Percentiles rank a stretch among this genome's conserved stretches.
Evolutionary conservation across 1,140 invertebrate genomes (phyloP).

Genomic region (Leguminivora glycinivorella): DNA sequence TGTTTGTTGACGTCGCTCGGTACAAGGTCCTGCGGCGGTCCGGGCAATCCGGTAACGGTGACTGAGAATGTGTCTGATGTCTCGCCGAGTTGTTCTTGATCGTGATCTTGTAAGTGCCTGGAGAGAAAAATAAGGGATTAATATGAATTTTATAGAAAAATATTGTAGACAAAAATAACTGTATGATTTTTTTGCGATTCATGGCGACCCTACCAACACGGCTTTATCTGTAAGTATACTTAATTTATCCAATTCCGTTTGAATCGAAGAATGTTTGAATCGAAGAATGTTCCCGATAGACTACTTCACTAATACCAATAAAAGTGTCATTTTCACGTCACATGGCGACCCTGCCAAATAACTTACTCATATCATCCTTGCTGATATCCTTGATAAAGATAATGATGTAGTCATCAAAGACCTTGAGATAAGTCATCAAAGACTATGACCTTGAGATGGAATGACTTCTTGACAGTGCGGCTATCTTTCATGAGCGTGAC

Average conservation of each 20-base stretch:
- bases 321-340: background rate
- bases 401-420: slow-evolving; percentile 94
- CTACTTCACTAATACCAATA: too few relatives aligned
- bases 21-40: slow-evolving; percentile 95
- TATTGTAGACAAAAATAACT: background rate
- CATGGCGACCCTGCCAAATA: background rate
- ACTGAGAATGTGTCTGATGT: slow-evolving; percentile 90
- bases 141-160: too few relatives aligned
- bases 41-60: slow-evolving; percentile 94
- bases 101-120: slow-evolving; percentile 88
- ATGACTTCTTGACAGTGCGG: slow-evolving; percentile 86
- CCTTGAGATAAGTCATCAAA: slow-evolving; percentile 76
- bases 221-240: too few relatives aligned
- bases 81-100: slow-evolving; percentile 95
- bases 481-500: slow-evolving; percentile 91
- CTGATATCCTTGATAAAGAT: slow-evolving; percentile 94
- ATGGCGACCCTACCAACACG: slow-evolving; percentile 2
- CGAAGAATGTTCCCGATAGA: too few relatives aligned
- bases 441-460: slow-evolving; percentile 93
- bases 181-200: background rate
- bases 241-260: too few relatives aligned
- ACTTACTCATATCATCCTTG: slow-evolving; percentile 89
- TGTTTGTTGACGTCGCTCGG: slow-evolving; percentile 93
- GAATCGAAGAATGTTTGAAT: too few relatives aligned
- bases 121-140: slow-evolving; percentile 20